Evolutionary conservation across 1,140 invertebrate genomes (phyloP), one percentile per base, ranked within the genome.

Genomic region (Anoplophora glabripennis): DNA sequence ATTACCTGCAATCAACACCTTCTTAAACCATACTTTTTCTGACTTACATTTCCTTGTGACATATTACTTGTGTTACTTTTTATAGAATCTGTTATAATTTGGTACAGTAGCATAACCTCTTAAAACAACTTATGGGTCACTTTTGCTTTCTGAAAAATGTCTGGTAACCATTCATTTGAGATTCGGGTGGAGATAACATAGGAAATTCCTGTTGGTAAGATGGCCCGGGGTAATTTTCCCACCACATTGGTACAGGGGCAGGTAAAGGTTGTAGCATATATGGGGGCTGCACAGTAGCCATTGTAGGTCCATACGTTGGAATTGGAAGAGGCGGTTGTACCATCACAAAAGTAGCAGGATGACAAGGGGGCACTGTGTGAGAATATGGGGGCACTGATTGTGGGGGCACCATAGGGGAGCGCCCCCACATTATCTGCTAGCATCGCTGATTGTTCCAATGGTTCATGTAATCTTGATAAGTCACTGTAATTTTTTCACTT

Each of bases 401-500:
- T 68, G 71, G 67, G 48, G 71, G 59, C 67, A 61, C 61, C 18
- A 53, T 35, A 11, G 55, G 42, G 10, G 61, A 46, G 21, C 67
- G 71, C 70, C 74, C 70, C 74, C 74, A 75, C 70, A 70, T 64
- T 75, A 75, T 73, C 73, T 82, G 83, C 81, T 85, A 85, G 83
- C 82, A 84, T 56, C 78, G 75, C 64, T 78, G 76, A 57, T 69
- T 80, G 44, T 72, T 81, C 80, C 84, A 85, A 61, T 83, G 78
- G 58, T 79, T 82, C 75, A 85, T 81, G 72, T 92, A 93, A 66
- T 94, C 93, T 68, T 88, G 84, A 81, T 93, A 94, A 71, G 84
- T 86, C 57, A 91, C 83, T 11, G 87, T 86, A 18, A 93, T 83
- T 77, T 93, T 92, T 74, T 93, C 91, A 75, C 89, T 92, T 72